Evolutionary conservation across 2,888 invertebrate genomes (phyloP).

Genomic region (Zhengitettix transpicula): DNA sequence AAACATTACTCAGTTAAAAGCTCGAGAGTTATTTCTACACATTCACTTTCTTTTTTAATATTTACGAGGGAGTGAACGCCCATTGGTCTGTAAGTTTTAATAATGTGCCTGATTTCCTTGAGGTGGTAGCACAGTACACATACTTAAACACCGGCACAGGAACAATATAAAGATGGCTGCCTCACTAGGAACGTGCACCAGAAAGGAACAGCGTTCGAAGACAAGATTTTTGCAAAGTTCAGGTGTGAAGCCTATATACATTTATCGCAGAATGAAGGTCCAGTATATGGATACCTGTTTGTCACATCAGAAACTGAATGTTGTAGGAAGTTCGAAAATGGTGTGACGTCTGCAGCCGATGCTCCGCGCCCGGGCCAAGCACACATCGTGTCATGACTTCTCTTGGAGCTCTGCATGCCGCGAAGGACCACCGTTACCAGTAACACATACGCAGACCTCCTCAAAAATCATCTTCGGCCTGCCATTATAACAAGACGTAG

Average conservation of each 20-base stretch:
- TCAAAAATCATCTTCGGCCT: too few relatives aligned
- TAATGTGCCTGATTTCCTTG: background rate
- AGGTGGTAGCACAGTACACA: background rate
- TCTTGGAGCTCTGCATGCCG: background rate
- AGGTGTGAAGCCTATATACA: constrained; percentile 1
- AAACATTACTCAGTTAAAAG: too few relatives aligned
- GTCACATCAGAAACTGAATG: background rate
- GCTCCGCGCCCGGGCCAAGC: too few relatives aligned
- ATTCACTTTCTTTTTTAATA: too few relatives aligned
- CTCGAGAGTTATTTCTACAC: too few relatives aligned
- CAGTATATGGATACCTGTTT: background rate
- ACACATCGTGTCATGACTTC: too few relatives aligned
- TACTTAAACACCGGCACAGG: background rate
- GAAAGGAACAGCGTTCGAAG: background rate
- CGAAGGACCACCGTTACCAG: background rate
- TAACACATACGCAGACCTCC: background rate
- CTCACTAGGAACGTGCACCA: background rate
- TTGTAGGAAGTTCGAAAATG: constrained; percentile 3
- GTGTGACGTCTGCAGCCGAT: too few relatives aligned
- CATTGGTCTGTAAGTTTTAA: background rate
- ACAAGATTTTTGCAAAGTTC: background rate
- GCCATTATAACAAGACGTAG: too few relatives aligned
- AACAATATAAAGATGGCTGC: background rate
- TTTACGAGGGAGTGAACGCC: too few relatives aligned
- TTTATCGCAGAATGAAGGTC: background rate